Base-by-base conservation (phyloP, 1,140 invertebrate species). In the Luehdorfia chinensis region DNA sequence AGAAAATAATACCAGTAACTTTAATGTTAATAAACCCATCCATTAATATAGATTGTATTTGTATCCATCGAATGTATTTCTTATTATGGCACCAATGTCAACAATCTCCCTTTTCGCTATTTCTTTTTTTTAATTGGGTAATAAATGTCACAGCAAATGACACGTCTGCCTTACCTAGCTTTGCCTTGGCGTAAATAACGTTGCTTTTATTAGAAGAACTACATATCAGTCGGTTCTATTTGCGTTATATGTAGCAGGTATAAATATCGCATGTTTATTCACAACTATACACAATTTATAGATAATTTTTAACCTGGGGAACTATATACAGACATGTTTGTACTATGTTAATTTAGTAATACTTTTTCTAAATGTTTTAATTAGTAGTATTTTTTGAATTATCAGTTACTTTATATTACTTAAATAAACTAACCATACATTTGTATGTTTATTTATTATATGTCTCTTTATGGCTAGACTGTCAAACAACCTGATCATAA, bases 241-340 rank as follows among this genome's bases (percentile, higher is more conserved):
- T 33, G 21, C 36, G 12, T 41, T 41, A 25, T 41, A 14, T 25
- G 13, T 41, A 27, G 11, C 21, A 4, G 6, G 34, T 7, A 41
- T 27, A 41, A 27, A 41, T 27, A 25, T 27, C 37, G 23, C 37
- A 41, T 41, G 37, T 23, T 41, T 27, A 41, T 41, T 41, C 37
- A 41, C 19, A 25, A 39, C 37, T 41, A 41, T 41, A 41, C 12
- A 41, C 37, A 30, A 43, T 43, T 43, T 43, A 43, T 43, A 25
- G 25, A 12, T 13, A n/a, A 43, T 15, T 18, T 28, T 27, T 11
- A 8, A 23, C 39, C 39, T 28, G 14, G 39, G 25, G 25, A 9
- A 8, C 39, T 30, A 6, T 43, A 30, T 16, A 30, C 11, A 18
- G 12, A 41, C 21, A 9, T 15, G 13, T 9, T 31, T 31, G 28